phyloP scores from a whole-genome alignment of 2,888 invertebrate genomes.

The Helleia helle region DNA sequence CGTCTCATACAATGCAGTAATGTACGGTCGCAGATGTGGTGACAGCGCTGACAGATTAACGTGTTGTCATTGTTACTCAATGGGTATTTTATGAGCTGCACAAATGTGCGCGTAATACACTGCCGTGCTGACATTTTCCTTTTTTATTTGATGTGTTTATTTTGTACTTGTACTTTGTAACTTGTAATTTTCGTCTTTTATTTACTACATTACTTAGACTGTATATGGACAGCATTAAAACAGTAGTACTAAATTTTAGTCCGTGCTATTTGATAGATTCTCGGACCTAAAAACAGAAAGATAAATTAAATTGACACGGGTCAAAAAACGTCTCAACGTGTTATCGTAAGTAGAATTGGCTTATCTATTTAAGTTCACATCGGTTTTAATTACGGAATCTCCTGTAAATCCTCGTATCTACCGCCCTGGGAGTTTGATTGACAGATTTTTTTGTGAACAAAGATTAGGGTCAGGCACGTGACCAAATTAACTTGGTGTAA shows the following conservation, averaged over 20 bases:
- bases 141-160: too few relatives aligned
- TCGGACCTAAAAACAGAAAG: too few relatives aligned
- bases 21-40: slow-evolving; percentile 36
- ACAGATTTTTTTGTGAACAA: slow-evolving; percentile 34
- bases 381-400: slow-evolving; percentile 25
- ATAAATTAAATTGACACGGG: too few relatives aligned
- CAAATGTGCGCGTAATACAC: slow-evolving; percentile 52
- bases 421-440: slow-evolving; percentile 41
- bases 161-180: too few relatives aligned
- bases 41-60: slow-evolving; percentile 28
- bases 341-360: too few relatives aligned
- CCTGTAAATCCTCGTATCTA: slow-evolving; percentile 22
- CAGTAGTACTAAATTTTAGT: too few relatives aligned
- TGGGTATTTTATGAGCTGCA: slow-evolving; percentile 32
- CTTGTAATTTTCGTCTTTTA: too few relatives aligned
- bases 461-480: slow-evolving; percentile 52
- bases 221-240: too few relatives aligned
- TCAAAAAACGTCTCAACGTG: too few relatives aligned
- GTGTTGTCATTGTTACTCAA: slow-evolving; percentile 31
- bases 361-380: too few relatives aligned
- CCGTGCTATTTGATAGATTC: too few relatives aligned
- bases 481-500: slow-evolving; percentile 66
- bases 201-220: too few relatives aligned
- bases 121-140: slow-evolving; percentile 8
- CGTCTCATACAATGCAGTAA: neutral